Percentiles rank a stretch among this genome's conserved stretches.
These are phyloP conservation scores for Mesoligia furuncula DNA, from an alignment of 2,888 invertebrate species.

Conservation along the genomic window DNA sequence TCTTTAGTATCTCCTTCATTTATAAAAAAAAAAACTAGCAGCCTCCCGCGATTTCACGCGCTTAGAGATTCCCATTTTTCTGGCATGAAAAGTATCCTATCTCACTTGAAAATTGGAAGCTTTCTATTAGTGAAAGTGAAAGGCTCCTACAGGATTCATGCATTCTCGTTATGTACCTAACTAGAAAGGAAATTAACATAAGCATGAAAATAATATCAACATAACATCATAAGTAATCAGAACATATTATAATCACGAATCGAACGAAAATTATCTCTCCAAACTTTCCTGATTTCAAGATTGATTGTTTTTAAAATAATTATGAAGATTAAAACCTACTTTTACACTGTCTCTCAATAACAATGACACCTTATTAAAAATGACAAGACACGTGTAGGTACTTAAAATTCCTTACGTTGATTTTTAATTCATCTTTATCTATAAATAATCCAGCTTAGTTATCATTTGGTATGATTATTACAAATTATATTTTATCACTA, in stretches of 20 bases:
- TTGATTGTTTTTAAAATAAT: background rate
- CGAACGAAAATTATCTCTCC: background rate
- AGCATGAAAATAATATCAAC: background rate
- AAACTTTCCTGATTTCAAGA: conserved; percentile 3
- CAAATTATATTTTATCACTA: no score
- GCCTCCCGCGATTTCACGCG: background rate
- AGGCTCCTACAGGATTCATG: background rate
- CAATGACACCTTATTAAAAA: background rate
- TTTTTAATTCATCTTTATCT: background rate
- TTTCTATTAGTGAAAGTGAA: background rate
- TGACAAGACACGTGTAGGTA: background rate
- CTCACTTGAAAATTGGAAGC: background rate
- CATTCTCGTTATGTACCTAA: background rate
- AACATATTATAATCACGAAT: background rate
- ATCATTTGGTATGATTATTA: conserved; percentile 4
- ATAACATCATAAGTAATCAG: background rate
- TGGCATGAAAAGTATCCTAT: background rate
- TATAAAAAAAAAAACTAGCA: background rate
- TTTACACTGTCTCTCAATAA: background rate
- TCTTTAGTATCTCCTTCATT: background rate
- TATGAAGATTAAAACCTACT: background rate
- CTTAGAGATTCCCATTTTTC: background rate
- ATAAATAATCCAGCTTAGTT: background rate
- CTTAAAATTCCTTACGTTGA: background rate
- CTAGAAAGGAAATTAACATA: background rate